Evolutionary conservation across 2,888 invertebrate species (phyloP).

Genomic region (Pseudococcus jackbeardsleyi): DNA sequence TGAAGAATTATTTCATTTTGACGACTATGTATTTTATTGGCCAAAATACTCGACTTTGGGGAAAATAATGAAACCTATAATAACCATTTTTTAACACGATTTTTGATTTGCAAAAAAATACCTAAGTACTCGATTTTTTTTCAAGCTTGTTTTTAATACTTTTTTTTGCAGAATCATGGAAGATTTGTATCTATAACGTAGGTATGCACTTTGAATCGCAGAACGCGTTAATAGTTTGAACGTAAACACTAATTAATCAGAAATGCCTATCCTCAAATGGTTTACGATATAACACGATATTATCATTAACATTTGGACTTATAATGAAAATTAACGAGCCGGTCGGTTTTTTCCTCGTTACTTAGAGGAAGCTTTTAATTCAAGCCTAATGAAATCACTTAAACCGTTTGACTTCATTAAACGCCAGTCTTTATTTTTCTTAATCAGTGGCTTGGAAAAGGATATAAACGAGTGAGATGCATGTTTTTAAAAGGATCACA

Average conservation of each 20-base stretch:
- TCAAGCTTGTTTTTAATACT: background rate
- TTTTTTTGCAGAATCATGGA: too few relatives aligned
- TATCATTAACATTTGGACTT: constrained; percentile 22
- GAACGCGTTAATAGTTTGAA: constrained; percentile 4
- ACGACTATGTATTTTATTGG: too few relatives aligned
- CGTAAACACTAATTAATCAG: constrained; percentile 27
- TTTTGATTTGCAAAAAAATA: background rate
- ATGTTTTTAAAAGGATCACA: background rate
- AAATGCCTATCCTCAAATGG: constrained; percentile 50
- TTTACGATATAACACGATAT: constrained; percentile 44
- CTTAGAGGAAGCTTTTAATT: constrained; percentile 6
- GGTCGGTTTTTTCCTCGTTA: constrained; percentile 10
- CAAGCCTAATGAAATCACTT: constrained; percentile 26
- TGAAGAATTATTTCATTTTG: too few relatives aligned
- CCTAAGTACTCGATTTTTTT: background rate
- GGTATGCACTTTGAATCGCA: background rate
- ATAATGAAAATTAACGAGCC: constrained; percentile 45
- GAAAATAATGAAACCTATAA: too few relatives aligned
- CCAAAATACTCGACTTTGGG: too few relatives aligned
- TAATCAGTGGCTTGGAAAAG: constrained; percentile 29
- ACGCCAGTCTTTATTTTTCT: constrained; percentile 16
- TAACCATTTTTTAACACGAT: background rate
- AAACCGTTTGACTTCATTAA: constrained; percentile 43
- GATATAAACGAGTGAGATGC: background rate
- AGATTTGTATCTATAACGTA: background rate